phyloP scores from a whole-genome alignment of 2,888 invertebrate genomes.

The Stenoptilia bipunctidactyla region DNA sequence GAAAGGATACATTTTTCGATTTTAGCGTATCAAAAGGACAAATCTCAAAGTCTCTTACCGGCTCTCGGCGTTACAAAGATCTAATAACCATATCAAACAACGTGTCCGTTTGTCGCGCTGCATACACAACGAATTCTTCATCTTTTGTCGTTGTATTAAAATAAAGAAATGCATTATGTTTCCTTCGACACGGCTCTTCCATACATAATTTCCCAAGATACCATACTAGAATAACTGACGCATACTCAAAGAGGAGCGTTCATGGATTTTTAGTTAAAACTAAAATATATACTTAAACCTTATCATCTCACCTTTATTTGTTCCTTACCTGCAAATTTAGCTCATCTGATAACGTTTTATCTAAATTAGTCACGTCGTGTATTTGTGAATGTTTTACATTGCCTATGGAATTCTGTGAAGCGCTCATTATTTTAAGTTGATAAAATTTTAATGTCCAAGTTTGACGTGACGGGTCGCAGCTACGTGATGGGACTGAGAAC shows the following conservation, averaged over 20 bases:
- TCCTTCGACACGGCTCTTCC: slow-evolving; percentile 42
- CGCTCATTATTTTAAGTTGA: slow-evolving; percentile 55
- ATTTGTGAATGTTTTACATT: slow-evolving; percentile 1
- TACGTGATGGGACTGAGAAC: slow-evolving; percentile 65
- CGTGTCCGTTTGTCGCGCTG: slow-evolving; percentile 60
- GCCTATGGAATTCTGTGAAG: slow-evolving; percentile 37
- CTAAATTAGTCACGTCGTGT: slow-evolving; percentile 1
- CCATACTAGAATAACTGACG: slow-evolving; percentile 35
- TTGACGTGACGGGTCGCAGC: slow-evolving; percentile 29
- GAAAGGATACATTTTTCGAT: slow-evolving; percentile 38
- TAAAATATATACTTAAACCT: background rate
- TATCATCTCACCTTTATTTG: slow-evolving; percentile 6
- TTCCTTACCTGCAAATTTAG: slow-evolving; percentile 2
- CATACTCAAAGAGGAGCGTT: slow-evolving; percentile 3
- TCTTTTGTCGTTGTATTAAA: slow-evolving; percentile 47
- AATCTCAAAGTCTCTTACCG: slow-evolving; percentile 56
- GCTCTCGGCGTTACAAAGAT: slow-evolving; percentile 56
- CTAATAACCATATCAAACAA: slow-evolving; percentile 71
- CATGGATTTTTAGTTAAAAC: background rate
- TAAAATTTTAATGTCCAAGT: slow-evolving; percentile 55
- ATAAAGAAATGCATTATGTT: slow-evolving; percentile 63
- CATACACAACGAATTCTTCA: slow-evolving; percentile 49
- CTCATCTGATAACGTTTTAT: background rate
- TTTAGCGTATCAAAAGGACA: slow-evolving; percentile 65
- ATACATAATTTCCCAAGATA: slow-evolving; percentile 39